Base-by-base conservation (phyloP, 2,797 vertebrate genomes). In the Chanos chanos region DNA sequence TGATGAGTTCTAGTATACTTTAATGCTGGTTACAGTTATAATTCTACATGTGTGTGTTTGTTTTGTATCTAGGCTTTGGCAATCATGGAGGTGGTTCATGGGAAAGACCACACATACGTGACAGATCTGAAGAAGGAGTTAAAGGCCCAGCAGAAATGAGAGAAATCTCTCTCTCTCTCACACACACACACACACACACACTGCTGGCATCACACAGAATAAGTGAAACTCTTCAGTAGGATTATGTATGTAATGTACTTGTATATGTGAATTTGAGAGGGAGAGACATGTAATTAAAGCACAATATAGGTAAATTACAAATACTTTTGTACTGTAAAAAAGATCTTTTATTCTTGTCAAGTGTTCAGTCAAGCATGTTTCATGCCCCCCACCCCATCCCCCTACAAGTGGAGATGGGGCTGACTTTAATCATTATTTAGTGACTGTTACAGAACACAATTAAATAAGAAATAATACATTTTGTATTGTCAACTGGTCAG, bases 11-110 rank as follows among this genome's bases (percentile, higher is more conserved):
- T n/a, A n/a, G n/a, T n/a, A n/a, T n/a, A n/a, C n/a, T n/a, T n/a
- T n/a, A n/a, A n/a, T n/a, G n/a, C n/a, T n/a, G n/a, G n/a, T n/a
- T n/a, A n/a, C n/a, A n/a, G n/a, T n/a, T n/a, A n/a, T n/a, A n/a
- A n/a, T n/a, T n/a, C n/a, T n/a, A n/a, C n/a, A n/a, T 58, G 5
- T 19, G 13, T 68, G 4, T 70, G 7, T 53, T 27, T 66, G 61
- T 82, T 70, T 40, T n/a, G n/a, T n/a, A n/a, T n/a, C n/a, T 79
- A 98, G 95, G 95, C 94, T 27, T 77, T 94, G 44, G 86, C 87
- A 48, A 96, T 98, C 80, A 98, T 98, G 94, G 93, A 98, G 81
- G 89, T 98, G 52, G 91, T 90, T 64, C 93, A 97, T 7, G 97
- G 96, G 64, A 94, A 94, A 72, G 93, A 98, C 76, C 95, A 98